Percentiles rank a stretch among this genome's conserved stretches.
These are phyloP conservation scores for Leptestheria dahalacensis DNA, from an alignment of 1,140 invertebrate genomes.

Conservation along the genomic window DNA sequence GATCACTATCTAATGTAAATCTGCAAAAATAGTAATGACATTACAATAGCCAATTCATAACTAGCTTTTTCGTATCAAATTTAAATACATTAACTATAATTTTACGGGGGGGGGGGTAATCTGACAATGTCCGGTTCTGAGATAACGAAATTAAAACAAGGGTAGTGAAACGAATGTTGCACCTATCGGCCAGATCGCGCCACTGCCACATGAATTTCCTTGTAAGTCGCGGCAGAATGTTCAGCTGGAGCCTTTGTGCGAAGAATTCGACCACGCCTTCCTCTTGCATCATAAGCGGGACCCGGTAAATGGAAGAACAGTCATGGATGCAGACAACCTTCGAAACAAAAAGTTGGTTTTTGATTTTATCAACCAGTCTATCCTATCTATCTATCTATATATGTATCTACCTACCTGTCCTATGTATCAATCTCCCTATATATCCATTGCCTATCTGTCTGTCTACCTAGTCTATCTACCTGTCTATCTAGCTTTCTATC, in stretches of 20 bases:
- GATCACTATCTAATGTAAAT: not conserved
- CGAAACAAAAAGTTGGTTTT: no score
- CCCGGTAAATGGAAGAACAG: conserved; percentile 84
- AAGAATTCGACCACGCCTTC: conserved; percentile 81
- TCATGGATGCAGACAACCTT: conserved; percentile 94
- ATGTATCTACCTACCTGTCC: not conserved
- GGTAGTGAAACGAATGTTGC: conserved; percentile 7
- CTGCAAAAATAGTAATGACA: not conserved
- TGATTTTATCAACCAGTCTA: no score
- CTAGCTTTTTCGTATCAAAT: not conserved
- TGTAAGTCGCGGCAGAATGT: conserved; percentile 42
- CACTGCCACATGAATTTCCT: conserved; percentile 72
- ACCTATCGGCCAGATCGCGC: conserved; percentile 69
- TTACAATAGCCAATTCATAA: not conserved
- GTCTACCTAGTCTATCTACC: no score
- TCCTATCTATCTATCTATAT: not conserved
- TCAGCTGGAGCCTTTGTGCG: conserved; percentile 62
- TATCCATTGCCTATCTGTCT: no score
- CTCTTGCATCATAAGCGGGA: conserved; percentile 81
- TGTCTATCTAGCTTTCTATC: no score
- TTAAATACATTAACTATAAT: not conserved
- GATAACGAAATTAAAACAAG: not conserved
- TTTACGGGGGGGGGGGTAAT: not conserved
- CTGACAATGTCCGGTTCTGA: no score
- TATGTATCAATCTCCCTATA: no score